These are phyloP conservation scores for Psococerastis gibbosa DNA, from an alignment of 2,888 invertebrate genomes.

Conservation along the genomic window DNA sequence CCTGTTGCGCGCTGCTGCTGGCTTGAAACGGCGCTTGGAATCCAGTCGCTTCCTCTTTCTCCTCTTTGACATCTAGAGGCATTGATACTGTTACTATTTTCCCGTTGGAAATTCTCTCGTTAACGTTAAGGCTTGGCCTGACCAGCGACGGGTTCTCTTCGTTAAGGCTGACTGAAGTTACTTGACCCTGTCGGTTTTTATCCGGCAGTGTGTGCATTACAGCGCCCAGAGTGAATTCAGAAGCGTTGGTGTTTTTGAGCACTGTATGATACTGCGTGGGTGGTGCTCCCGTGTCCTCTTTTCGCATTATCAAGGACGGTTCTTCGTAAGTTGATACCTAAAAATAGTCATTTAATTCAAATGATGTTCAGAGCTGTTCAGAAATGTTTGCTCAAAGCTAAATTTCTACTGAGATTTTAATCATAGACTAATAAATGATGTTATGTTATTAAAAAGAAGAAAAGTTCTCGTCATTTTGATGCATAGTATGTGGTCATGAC, in stretches of 20 bases:
- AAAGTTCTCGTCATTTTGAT: too few species aligned
- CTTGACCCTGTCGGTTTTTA: slow-evolving; percentile 10
- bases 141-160: not conserved
- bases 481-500: too few species aligned
- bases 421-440: too few species aligned
- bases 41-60: slow-evolving; percentile 18
- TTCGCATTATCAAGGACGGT: not conserved
- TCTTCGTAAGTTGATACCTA: not conserved
- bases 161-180: slow-evolving; percentile 12
- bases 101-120: slow-evolving; percentile 8
- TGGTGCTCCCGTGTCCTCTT: not conserved
- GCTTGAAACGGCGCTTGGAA: slow-evolving; percentile 52
- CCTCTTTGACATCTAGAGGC: slow-evolving; percentile 14
- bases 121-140: not conserved
- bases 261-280: slow-evolving; percentile 5
- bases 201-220: slow-evolving; percentile 26
- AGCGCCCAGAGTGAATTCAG: slow-evolving; percentile 26
- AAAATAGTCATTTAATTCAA: too few species aligned
- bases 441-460: too few species aligned
- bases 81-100: slow-evolving; percentile 7
- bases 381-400: too few species aligned
- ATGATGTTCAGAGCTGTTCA: too few species aligned
- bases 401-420: too few species aligned
- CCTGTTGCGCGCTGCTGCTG: slow-evolving; percentile 37
- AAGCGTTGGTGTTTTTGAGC: slow-evolving; percentile 16